A percentile compares a stretch with the other conserved stretches of the same genome.
Evolutionary conservation across 2,113 vertebrate species (phyloP).

Genomic region (Aviceda subcristata): DNA sequence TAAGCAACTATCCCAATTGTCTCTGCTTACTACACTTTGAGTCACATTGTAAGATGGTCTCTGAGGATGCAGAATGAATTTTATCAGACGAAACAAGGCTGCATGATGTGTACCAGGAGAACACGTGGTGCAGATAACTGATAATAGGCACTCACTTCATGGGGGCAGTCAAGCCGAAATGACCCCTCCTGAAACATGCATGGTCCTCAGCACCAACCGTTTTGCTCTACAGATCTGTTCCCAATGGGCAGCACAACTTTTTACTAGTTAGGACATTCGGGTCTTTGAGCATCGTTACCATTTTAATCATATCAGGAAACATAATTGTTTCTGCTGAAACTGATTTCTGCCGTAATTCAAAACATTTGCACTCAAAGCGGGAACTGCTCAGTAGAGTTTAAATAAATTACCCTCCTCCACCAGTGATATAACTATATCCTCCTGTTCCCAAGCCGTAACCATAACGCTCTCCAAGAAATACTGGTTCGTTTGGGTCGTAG

Average conservation of each 20-base stretch:
- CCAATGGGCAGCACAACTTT: background rate
- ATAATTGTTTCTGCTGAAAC: background rate
- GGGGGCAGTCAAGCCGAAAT: background rate
- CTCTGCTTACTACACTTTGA: background rate
- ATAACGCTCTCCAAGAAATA: conserved; percentile 92
- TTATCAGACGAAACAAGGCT: background rate
- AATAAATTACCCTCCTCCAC: conserved; percentile 89
- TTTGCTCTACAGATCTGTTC: background rate
- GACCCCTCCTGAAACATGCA: background rate
- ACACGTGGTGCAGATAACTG: background rate
- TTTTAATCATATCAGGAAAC: background rate
- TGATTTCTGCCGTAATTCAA: background rate
- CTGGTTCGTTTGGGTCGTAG: conserved; percentile 81
- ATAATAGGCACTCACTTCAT: background rate
- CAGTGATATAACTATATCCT: conserved; percentile 96
- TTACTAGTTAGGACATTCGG: background rate
- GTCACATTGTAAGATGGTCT: background rate
- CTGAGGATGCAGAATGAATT: background rate
- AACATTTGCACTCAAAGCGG: background rate
- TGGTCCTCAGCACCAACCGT: background rate
- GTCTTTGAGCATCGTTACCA: background rate
- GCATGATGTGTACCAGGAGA: background rate
- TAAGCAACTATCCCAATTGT: background rate
- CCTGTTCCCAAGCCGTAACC: conserved; percentile 92
- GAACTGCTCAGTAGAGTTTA: background rate